phyloP scores from a whole-genome alignment of 2,888 invertebrate genomes.

The Penaeus monodon region DNA sequence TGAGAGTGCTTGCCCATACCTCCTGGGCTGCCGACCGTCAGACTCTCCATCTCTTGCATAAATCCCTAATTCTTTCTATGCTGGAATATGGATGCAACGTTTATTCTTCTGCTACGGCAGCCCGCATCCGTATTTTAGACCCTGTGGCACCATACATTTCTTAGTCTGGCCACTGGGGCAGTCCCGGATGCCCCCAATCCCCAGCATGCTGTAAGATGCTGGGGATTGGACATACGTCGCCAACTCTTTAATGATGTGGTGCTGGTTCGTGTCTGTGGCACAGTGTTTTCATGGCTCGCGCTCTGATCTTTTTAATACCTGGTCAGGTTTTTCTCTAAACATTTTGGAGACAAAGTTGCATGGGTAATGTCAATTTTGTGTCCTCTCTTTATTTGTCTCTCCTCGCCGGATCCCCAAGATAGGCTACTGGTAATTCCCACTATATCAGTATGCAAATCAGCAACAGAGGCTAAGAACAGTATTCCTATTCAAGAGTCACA shows the following conservation, averaged over 20 bases:
- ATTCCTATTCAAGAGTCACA: not conserved
- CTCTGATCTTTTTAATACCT: not conserved
- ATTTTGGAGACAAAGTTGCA: not conserved
- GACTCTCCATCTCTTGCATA: too few relatives aligned
- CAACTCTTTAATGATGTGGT: not conserved
- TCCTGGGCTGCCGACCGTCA: too few relatives aligned
- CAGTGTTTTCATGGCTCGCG: not conserved
- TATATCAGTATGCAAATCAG: not conserved
- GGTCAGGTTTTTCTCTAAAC: not conserved
- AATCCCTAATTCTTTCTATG: too few relatives aligned
- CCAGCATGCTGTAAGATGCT: too few relatives aligned
- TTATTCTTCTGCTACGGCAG: too few relatives aligned
- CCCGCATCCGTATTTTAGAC: too few relatives aligned
- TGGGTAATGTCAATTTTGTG: constrained; percentile 15
- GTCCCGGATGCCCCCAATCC: too few relatives aligned
- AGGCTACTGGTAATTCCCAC: not conserved
- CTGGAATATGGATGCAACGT: too few relatives aligned
- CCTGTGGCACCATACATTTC: too few relatives aligned
- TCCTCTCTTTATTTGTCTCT: not conserved
- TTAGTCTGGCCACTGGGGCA: too few relatives aligned
- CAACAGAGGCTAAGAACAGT: not conserved
- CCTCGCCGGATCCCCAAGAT: not conserved
- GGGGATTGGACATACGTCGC: not conserved
- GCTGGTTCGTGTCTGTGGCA: not conserved
- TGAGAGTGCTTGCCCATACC: too few relatives aligned